Percentiles rank a stretch among this genome's conserved stretches.
phyloP scores from a whole-genome alignment of 2,113 vertebrate genomes.

The Anas platyrhynchos region DNA sequence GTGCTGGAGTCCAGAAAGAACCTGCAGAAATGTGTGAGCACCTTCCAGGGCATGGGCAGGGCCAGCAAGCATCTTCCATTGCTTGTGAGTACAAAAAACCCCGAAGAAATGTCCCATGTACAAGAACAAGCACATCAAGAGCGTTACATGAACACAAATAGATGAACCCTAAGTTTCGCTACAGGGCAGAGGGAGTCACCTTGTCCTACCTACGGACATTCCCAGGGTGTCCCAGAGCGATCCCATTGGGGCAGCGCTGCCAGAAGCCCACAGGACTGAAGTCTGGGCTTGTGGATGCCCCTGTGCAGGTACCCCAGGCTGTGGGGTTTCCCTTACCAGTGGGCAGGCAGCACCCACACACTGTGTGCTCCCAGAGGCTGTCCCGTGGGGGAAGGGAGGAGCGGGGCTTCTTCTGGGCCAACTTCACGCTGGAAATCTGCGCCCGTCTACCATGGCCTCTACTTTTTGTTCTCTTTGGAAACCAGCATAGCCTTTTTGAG shows the following conservation, averaged over 20 bases:
- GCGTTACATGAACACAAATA: fast-evolving
- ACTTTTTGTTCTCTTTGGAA: not conserved
- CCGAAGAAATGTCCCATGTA: not conserved
- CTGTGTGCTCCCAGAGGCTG: not conserved
- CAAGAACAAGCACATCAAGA: not conserved
- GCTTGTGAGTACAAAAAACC: not conserved
- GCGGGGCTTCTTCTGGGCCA: not conserved
- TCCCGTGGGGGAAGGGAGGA: not conserved
- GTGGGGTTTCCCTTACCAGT: not conserved
- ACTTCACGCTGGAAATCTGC: not conserved
- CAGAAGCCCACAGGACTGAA: too few species aligned
- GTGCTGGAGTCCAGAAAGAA: not conserved
- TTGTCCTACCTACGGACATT: not conserved
- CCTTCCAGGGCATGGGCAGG: not conserved
- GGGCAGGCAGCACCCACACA: too few species aligned
- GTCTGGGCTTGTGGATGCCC: too few species aligned
- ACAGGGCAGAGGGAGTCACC: not conserved
- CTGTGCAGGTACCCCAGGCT: not conserved
- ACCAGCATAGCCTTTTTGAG: not conserved
- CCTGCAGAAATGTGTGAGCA: not conserved
- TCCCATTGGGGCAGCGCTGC: not conserved
- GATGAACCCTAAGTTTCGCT: not conserved
- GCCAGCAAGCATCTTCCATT: not conserved
- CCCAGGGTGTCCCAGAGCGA: not conserved
- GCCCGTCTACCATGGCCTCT: not conserved